Conservation (phyloP, 2,797 vertebrate species). For the Brachyalestes nurse region DNA sequence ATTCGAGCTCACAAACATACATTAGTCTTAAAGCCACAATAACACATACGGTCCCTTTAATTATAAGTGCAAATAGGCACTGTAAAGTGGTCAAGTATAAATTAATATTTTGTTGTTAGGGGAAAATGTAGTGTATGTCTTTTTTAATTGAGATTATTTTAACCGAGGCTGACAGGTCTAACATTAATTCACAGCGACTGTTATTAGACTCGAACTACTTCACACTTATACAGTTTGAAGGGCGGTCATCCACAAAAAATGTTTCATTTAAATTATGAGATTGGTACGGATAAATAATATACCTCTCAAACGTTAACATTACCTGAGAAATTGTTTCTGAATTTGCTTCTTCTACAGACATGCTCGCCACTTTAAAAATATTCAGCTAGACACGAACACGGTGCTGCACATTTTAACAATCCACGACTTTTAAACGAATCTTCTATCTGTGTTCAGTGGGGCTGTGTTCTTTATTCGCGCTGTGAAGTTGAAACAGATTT, state of each 20-base stretch:
- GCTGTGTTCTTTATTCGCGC: background rate
- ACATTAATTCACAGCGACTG: background rate
- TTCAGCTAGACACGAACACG: background rate
- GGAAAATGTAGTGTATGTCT: no score
- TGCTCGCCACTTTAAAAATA: background rate
- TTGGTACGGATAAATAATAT: background rate
- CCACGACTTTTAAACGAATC: background rate
- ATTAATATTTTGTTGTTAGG: no score
- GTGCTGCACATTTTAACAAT: background rate
- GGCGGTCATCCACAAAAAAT: background rate
- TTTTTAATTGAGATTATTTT: no score
- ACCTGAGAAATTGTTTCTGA: conserved; percentile 30
- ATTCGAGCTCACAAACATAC: background rate
- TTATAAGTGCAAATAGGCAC: no score
- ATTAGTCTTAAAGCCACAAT: background rate
- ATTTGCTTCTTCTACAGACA: conserved; percentile 26
- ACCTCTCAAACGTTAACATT: background rate
- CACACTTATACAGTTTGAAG: background rate
- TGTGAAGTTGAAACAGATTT: background rate
- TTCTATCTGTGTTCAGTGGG: background rate
- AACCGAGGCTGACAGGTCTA: background rate
- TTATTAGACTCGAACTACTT: background rate
- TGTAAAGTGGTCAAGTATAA: no score
- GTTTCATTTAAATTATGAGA: background rate
- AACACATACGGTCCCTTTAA: no score